phyloP scores from a whole-genome alignment of 2,888 invertebrate genomes.

The Protula sp. region DNA sequence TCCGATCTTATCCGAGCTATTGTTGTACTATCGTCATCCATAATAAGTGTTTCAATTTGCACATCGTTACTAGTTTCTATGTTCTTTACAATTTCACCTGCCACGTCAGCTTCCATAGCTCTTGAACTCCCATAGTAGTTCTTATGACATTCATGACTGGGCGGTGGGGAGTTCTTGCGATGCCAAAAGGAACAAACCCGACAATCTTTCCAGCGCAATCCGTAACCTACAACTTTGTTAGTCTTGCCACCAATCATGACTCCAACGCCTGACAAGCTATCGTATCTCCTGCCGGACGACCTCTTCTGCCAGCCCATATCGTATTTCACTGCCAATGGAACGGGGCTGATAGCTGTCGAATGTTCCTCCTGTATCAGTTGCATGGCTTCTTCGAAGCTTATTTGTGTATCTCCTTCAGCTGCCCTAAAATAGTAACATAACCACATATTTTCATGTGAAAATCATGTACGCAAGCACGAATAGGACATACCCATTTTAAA shows the following conservation, averaged over 20 bases:
- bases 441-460: no score
- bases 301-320: background rate
- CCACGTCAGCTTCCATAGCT: background rate
- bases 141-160: background rate
- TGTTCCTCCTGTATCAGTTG: no score
- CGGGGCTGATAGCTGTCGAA: no score
- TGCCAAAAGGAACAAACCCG: background rate
- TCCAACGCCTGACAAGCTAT: background rate
- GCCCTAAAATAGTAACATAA: no score
- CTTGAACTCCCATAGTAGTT: background rate
- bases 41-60: background rate
- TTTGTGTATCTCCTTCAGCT: no score
- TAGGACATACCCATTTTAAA: no score
- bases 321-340: no score
- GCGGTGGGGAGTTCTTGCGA: background rate
- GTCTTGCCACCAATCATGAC: background rate
- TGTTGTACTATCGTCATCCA: background rate
- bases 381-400: no score
- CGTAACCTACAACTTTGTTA: background rate
- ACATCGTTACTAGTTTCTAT: no score
- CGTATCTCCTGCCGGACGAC: background rate
- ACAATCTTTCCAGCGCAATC: background rate
- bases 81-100: background rate
- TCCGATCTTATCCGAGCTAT: background rate
- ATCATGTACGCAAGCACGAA: no score